Conservation (phyloP, 1,140 invertebrate genomes). For the Lucilia cuprina region DNA sequence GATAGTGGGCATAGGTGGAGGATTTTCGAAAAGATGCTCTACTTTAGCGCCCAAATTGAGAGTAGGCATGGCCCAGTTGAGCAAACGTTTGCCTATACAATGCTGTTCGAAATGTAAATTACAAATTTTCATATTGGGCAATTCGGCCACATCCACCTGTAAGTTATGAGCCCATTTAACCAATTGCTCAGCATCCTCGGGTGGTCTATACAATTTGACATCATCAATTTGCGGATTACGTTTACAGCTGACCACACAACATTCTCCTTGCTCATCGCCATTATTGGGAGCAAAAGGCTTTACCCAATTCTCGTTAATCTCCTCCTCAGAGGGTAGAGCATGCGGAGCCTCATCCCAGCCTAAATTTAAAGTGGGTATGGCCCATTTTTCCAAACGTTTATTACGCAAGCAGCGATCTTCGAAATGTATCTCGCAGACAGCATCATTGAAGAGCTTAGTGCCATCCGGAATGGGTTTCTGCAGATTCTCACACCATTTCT, state of each 20-base stretch:
- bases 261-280: conserved; percentile 57
- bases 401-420: conserved; percentile 57
- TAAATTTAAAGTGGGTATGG: conserved; percentile 51
- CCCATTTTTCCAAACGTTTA: conserved; percentile 58
- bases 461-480: conserved; percentile 54
- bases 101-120: conserved; percentile 57
- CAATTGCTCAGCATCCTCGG: conserved; percentile 50
- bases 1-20: conserved; percentile 47
- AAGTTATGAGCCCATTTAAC: conserved; percentile 58
- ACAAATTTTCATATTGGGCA: conserved; percentile 49
- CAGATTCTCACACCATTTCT: conserved; percentile 57
- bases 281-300: conserved; percentile 48
- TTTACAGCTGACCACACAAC: conserved; percentile 55
- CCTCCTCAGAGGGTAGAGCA: conserved; percentile 49
- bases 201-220: conserved; percentile 55
- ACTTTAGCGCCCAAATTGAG: conserved; percentile 52
- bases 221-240: conserved; percentile 58
- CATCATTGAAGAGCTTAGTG: conserved; percentile 56
- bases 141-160: conserved; percentile 44
- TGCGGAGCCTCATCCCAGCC: conserved; percentile 53
- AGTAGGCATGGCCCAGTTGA: conserved; percentile 57
- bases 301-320: conserved; percentile 52
- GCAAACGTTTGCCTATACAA: conserved; percentile 58
- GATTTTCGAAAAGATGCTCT: conserved; percentile 57
- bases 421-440: conserved; percentile 58